These are phyloP conservation scores for Drosophila nr. perissopoda DNA, from an alignment of 2,888 invertebrate species.

Conservation along the genomic window DNA sequence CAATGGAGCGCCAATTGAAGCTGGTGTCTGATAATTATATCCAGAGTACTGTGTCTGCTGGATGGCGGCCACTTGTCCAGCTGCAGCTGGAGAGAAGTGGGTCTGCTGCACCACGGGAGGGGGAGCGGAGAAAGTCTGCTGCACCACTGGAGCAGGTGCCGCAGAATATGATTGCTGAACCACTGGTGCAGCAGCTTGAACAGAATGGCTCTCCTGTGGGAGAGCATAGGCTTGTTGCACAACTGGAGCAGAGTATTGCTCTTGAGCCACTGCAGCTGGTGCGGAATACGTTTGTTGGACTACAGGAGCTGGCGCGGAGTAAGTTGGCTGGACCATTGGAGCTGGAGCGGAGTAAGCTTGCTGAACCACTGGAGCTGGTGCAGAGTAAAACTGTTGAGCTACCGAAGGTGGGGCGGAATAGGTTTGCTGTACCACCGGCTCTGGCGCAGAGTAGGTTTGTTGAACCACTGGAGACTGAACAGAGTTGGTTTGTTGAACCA, in stretches of 20 bases:
- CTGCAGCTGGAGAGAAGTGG: constrained; percentile 21
- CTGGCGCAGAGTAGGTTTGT: neutral
- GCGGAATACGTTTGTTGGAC: neutral
- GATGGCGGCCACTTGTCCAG: constrained; percentile 13
- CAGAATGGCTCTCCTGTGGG: neutral
- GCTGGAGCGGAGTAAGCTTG: constrained; percentile 27
- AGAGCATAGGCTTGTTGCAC: neutral
- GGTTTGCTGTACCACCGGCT: neutral
- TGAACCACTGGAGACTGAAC: neutral
- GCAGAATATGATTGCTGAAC: neutral
- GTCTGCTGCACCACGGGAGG: neutral
- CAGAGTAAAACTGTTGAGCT: neutral
- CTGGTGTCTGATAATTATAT: constrained; percentile 47
- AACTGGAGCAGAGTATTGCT: neutral
- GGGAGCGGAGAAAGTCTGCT: neutral
- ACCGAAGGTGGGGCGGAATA: neutral
- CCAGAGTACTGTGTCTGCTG: constrained; percentile 30
- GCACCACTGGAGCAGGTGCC: constrained; percentile 1
- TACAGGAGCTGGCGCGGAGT: neutral
- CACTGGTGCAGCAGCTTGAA: neutral
- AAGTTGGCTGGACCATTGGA: neutral
- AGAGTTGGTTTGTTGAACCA: neutral
- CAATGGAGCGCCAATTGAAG: constrained; percentile 16
- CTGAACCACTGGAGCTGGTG: constrained; percentile 8
- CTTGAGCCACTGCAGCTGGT: neutral